phyloP scores from a whole-genome alignment of 2,797 vertebrate genomes.

The Rallus crepitans region DNA sequence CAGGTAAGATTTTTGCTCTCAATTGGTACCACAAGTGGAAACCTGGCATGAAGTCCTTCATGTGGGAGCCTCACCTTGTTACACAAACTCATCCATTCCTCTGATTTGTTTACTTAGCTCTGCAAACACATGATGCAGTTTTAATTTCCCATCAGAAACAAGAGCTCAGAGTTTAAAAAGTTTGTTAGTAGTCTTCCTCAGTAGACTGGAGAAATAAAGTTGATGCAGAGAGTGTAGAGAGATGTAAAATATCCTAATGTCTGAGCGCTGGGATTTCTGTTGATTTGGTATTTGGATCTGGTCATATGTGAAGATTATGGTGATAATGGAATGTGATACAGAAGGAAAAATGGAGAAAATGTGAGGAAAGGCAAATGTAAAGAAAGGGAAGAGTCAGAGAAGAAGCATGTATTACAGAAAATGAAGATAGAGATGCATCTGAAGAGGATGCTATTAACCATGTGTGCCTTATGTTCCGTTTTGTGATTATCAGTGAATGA shows the following conservation, averaged over 20 bases:
- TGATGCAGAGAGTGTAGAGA: neutral
- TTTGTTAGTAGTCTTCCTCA: neutral
- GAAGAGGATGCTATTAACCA: neutral
- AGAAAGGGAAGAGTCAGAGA: neutral
- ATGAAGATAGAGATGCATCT: fast-evolving
- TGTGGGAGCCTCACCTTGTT: neutral
- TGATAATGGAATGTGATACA: neutral
- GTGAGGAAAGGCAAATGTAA: neutral
- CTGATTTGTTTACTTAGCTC: neutral
- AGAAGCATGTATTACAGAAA: neutral
- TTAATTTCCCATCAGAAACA: neutral
- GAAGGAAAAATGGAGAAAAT: neutral
- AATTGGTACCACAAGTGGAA: neutral
- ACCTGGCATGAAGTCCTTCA: neutral
- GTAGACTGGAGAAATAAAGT: neutral
- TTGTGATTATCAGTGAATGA: neutral
- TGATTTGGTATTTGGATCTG: neutral
- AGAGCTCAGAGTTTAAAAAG: neutral
- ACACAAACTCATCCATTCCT: neutral
- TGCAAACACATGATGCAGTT: neutral
- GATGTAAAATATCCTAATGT: too few species aligned
- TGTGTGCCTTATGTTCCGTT: neutral
- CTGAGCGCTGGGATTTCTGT: neutral
- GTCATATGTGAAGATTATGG: neutral
- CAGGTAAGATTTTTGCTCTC: neutral